Evolutionary conservation across 2,888 invertebrate genomes (phyloP).

Genomic region (Linnaemya tessellans): DNA sequence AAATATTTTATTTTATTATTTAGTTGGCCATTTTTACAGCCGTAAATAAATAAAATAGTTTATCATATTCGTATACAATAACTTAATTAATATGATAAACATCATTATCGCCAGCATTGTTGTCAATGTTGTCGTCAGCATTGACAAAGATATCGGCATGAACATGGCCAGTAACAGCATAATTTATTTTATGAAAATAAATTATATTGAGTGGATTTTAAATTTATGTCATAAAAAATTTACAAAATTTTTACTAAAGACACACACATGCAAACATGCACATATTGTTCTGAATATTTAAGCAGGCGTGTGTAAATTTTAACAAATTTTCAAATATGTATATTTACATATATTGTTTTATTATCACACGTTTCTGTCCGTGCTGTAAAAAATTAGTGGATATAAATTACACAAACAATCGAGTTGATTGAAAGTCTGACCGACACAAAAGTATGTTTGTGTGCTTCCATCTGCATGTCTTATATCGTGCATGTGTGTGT

Average conservation of each 20-base stretch:
- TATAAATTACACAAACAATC: constrained; percentile 54
- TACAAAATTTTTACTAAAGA: background rate
- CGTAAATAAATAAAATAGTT: constrained; percentile 70
- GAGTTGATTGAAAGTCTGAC: constrained; percentile 52
- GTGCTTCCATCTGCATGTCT: background rate
- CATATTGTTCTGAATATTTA: constrained; percentile 52
- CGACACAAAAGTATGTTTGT: background rate
- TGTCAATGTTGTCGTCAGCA: constrained; percentile 24
- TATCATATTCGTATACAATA: constrained; percentile 69
- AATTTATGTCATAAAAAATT: background rate
- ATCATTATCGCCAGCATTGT: constrained; percentile 50
- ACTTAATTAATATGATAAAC: constrained; percentile 72
- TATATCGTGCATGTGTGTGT: constrained; percentile 1
- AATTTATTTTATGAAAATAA: constrained; percentile 61
- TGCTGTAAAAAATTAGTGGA: background rate
- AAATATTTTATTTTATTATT: constrained; percentile 58
- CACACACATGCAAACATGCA: background rate
- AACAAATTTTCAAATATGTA: background rate
- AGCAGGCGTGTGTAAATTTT: background rate
- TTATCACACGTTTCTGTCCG: background rate
- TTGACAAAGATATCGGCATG: constrained; percentile 44
- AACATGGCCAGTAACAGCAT: constrained; percentile 41
- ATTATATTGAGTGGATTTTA: constrained; percentile 37
- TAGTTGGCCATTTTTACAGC: constrained; percentile 65
- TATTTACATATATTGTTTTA: background rate